Evolutionary conservation across 2,113 vertebrate species (phyloP).

Genomic region (Perognathus longimembris): DNA sequence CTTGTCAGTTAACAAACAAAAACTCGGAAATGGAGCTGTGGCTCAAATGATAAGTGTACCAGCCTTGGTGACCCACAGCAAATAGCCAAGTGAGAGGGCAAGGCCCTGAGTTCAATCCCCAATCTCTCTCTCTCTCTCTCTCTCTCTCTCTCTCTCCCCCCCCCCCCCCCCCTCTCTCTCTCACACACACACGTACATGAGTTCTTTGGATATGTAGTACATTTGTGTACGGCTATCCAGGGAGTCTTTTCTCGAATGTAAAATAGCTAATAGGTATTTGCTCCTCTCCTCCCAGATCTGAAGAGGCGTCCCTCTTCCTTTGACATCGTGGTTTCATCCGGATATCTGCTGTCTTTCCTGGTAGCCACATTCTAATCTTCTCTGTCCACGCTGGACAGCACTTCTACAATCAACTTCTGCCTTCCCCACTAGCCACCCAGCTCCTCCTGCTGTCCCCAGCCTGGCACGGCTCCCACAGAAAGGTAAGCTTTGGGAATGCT

Average conservation of each 20-base stretch:
- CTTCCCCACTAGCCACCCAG: neutral
- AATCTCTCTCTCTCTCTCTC: no score
- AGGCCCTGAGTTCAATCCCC: no score
- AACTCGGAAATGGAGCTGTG: no score
- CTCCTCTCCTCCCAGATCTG: neutral
- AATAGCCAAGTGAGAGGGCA: no score
- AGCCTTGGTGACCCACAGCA: no score
- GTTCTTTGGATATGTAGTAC: neutral
- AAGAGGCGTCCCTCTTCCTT: neutral
- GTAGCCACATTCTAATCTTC: neutral
- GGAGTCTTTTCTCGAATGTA: accelerated
- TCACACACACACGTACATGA: no score
- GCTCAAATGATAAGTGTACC: no score
- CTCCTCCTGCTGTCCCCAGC: neutral
- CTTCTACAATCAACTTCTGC: neutral
- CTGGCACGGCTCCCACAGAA: neutral
- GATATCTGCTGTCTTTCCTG: neutral
- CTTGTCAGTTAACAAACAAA: no score
- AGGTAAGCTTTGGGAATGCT: neutral
- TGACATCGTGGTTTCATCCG: neutral
- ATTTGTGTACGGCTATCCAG: neutral
- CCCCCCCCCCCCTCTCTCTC: no score
- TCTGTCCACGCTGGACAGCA: neutral
- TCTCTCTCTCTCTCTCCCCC: no score
- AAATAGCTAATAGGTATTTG: neutral